Base-by-base conservation (phyloP, 2,113 vertebrate genomes). In the Tachysurus vachellii region DNA sequence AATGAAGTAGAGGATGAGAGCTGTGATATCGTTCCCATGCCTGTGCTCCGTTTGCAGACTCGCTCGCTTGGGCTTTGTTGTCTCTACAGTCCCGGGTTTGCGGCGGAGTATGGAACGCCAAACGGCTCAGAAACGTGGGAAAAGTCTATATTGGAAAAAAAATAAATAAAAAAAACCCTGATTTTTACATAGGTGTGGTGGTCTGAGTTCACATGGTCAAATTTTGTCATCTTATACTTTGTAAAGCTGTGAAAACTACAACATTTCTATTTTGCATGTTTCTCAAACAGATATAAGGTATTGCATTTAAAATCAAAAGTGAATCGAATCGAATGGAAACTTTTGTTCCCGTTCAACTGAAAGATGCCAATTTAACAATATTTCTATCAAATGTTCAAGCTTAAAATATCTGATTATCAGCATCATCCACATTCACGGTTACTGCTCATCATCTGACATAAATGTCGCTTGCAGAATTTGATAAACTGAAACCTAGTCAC, bases 21-120 rank as follows among this genome's bases (percentile, higher is more conserved):
- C 59, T 28, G 44, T 66, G 61, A 28, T 50, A 31, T 50, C 61
- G 44, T 17, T 50, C 81, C 81, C 61, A 83, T 82, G 80, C 80
- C 61, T 66, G 81, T 42, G 44, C 81, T 83, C 81, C 81, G 61
- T 83, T 66, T 83, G 81, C 61, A 66, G 61, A 83, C 81, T 66
- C 61, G 61, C 81, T 83, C 61, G 44, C 61, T 83, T 50, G 13
- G 31, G 81, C 81, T 66, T 64, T 83, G 81, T 83, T 81, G 61
- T 66, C 81, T 50, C 61, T 83, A 50, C 61, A 83, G 81, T 83
- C 81, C 81, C 81, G 53, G 81, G 61, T 47, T 83, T 83, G 81
- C 81, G 44, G 81, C 23, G 59, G 26, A 8, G 14, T 66, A 66
- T 83, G 61, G 81, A 83, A 83, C 66, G 81, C 81, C 81, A 66